Percentiles rank a stretch among this genome's conserved stretches.
Evolutionary conservation across 2,113 vertebrate species (phyloP).

Genomic region (Centropus bengalensis): DNA sequence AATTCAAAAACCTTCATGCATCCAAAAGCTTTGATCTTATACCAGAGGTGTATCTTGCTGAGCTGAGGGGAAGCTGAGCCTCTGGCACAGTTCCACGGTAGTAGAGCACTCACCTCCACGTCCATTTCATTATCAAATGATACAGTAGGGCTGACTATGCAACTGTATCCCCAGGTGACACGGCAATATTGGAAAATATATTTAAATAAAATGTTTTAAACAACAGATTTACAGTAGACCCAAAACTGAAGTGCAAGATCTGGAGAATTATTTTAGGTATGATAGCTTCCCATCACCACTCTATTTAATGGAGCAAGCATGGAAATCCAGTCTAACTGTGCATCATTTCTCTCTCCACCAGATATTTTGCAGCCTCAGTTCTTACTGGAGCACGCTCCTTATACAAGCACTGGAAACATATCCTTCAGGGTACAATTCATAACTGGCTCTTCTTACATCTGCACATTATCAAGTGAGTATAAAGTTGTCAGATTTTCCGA

Average conservation of each 20-base stretch:
- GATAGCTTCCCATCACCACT: background rate
- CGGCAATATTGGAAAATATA: background rate
- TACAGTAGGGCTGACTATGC: background rate
- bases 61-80: background rate
- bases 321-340: background rate
- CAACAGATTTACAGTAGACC: background rate
- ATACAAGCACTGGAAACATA: background rate
- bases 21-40: background rate
- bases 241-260: background rate
- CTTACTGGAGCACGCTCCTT: background rate
- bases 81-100: background rate
- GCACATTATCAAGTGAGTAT: background rate
- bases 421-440: background rate
- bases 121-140: background rate
- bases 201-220: background rate
- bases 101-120: rapidly evolving
- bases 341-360: background rate
- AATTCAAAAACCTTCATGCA: background rate
- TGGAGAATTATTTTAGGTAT: background rate
- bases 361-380: rapidly evolving
- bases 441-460: background rate
- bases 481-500: background rate
- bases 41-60: background rate
- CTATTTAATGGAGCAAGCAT: background rate
- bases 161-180: background rate